Conservation (phyloP, 2,888 invertebrate genomes). For the Melikaiella ostensackeni region DNA sequence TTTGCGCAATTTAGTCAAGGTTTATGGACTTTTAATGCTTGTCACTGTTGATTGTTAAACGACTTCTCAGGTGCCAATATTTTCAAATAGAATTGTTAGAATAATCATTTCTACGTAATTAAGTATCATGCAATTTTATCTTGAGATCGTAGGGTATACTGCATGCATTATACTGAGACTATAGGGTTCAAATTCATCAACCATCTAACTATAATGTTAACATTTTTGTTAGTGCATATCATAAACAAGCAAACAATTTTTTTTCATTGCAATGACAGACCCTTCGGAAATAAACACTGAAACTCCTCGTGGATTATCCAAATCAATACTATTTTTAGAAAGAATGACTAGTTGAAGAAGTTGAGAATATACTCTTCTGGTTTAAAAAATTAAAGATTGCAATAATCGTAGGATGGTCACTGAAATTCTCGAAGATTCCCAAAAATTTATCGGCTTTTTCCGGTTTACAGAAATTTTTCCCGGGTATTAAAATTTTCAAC, state of each 20-base stretch:
- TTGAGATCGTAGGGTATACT: not conserved
- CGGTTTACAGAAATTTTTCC: too few relatives aligned
- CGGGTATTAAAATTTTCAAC: too few relatives aligned
- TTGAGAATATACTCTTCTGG: not conserved
- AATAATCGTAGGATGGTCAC: too few relatives aligned
- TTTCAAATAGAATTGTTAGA: slow-evolving; percentile 29
- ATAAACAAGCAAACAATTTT: slow-evolving; percentile 8
- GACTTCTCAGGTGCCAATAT: slow-evolving; percentile 4
- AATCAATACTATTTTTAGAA: not conserved
- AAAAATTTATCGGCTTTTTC: too few relatives aligned
- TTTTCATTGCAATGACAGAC: slow-evolving; percentile 43
- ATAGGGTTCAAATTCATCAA: not conserved
- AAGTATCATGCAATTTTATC: slow-evolving; percentile 35
- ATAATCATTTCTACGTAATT: slow-evolving; percentile 16
- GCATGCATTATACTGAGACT: slow-evolving; percentile 12
- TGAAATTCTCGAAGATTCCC: too few relatives aligned
- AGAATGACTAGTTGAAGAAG: not conserved
- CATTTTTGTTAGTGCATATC: not conserved
- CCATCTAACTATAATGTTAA: slow-evolving; percentile 6
- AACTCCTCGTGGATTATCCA: not conserved
- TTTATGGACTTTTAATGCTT: slow-evolving; percentile 24
- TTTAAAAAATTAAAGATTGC: too few relatives aligned
- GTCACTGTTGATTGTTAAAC: slow-evolving; percentile 8
- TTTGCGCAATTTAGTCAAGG: slow-evolving; percentile 25
- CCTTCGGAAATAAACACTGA: not conserved